Percentiles rank a stretch among this genome's conserved stretches.
phyloP scores from a whole-genome alignment of 2,888 invertebrate genomes.

The Drosophila quinaria region DNA sequence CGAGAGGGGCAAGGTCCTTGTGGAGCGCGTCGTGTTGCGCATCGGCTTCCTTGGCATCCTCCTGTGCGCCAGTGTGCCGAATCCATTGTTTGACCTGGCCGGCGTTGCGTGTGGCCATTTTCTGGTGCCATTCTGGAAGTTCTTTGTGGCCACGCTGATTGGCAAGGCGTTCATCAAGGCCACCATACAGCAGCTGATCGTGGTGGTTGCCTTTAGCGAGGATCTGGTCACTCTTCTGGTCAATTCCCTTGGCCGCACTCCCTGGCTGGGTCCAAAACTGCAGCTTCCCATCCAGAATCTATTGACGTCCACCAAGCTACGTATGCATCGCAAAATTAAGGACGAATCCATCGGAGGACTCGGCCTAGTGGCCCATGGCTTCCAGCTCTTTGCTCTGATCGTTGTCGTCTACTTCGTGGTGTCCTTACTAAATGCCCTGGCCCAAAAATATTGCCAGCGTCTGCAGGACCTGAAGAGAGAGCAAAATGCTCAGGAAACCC shows the following conservation, averaged over 20 bases:
- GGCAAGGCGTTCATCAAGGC: constrained; percentile 99
- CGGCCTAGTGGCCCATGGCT: constrained; percentile 88
- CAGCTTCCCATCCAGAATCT: constrained; percentile 95
- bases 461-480: constrained; percentile 84
- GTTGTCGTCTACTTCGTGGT: constrained; percentile 98
- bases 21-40: constrained; percentile 95
- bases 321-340: constrained; percentile 87
- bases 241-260: constrained; percentile 88
- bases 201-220: constrained; percentile 98
- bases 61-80: constrained; percentile 98
- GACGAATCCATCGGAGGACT: constrained; percentile 86
- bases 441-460: constrained; percentile 94
- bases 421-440: constrained; percentile 98
- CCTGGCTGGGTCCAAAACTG: constrained; percentile 92
- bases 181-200: constrained; percentile 98
- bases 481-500: not conserved
- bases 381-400: constrained; percentile 94
- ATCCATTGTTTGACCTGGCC: constrained; percentile 99
- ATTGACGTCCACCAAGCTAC: constrained; percentile 93
- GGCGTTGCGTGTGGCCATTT: constrained; percentile 99
- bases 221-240: constrained; percentile 92
- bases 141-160: constrained; percentile 99
- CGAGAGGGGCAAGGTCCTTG: constrained; percentile 92
- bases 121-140: constrained; percentile 99
- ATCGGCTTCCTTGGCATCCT: constrained; percentile 98